Evolutionary conservation across 2,888 invertebrate species (phyloP), one percentile per base, ranked within the genome.

Genomic region (Eilema depressum): DNA sequence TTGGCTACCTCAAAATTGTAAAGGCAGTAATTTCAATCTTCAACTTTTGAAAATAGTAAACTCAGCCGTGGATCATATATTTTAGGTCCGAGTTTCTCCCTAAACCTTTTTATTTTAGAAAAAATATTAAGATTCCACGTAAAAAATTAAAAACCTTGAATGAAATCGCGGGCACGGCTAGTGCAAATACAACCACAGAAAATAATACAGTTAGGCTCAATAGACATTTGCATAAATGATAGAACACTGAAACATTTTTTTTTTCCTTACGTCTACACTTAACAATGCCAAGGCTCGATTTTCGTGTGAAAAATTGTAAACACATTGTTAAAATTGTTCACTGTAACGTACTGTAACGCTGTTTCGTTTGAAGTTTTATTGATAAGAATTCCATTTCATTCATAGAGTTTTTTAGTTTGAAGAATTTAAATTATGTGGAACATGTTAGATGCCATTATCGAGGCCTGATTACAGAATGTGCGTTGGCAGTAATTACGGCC

Each of bases 321-420:
- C 53, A 53, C 53, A n/a, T 53, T 53, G n/a, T 53, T 53, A 53
- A 53, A 53, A 53, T 53, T 53, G 53, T 53, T 53, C 53, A 53
- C 20, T 53, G 53, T 53, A 53, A n/a, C n/a, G 53, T 53, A 53
- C 53, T 47, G 47, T 47, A 47, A 47, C 7, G n/a, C n/a, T 10
- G 20, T 53, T n/a, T 8, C 53, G n/a, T 53, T 53, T n/a, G n/a
- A n/a, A 53, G 53, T 53, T 20, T 53, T 53, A 53, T 53, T 10
- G 53, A 53, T 53, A 10, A 53, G n/a, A 53, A 53, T n/a, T 53
- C 3, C 53, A 20, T 7, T 47, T 47, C 47, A 20, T 47, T 47
- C 20, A 47, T 47, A 47, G 41, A 14, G 20, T 14, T 47, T 47
- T 7, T 47, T n/a, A n/a, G n/a, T n/a, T n/a, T 47, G 47, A 17